Percentiles rank a stretch among this genome's conserved stretches.
Evolutionary conservation across 92 coral and sea anemone genomes (phyloP).

Genomic region (Zoanthus gigantus): DNA sequence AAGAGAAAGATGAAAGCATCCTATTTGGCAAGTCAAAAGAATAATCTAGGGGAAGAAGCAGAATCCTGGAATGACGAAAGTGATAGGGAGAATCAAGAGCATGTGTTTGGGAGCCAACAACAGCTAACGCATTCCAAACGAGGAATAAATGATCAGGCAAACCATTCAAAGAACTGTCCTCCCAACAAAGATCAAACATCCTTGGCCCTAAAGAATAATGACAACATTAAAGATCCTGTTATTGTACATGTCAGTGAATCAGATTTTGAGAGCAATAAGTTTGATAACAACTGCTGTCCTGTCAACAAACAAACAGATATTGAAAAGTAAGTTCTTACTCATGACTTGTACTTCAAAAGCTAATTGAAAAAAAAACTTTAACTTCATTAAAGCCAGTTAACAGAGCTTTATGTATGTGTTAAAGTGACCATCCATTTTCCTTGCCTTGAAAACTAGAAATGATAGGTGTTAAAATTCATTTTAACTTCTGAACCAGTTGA

Average conservation of each 20-base stretch:
- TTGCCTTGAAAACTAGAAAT: too few species aligned
- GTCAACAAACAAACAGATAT: background rate
- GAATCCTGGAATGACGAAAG: conserved; percentile 70
- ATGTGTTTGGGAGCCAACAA: conserved; percentile 25
- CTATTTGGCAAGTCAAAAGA: conserved; percentile 48
- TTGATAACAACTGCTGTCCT: background rate
- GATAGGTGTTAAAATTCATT: background rate
- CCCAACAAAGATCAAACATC: conserved; percentile 1
- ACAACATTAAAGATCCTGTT: background rate
- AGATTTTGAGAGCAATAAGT: background rate
- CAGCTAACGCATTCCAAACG: background rate
- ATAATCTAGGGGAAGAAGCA: conserved; percentile 15
- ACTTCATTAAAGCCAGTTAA: too few species aligned
- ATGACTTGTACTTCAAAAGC: too few species aligned
- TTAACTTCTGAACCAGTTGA: background rate
- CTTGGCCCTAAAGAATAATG: background rate
- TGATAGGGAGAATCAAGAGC: conserved; percentile 19
- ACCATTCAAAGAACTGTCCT: background rate
- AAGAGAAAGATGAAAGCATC: conserved; percentile 64
- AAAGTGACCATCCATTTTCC: too few species aligned
- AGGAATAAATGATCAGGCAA: background rate
- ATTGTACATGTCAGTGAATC: conserved; percentile 6
- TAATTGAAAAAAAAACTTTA: too few species aligned
- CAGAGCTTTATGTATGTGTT: too few species aligned
- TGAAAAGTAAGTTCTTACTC: background rate